These are phyloP conservation scores for Sinotaia quadrata DNA, from an alignment of 2,888 invertebrate genomes.

Conservation along the genomic window DNA sequence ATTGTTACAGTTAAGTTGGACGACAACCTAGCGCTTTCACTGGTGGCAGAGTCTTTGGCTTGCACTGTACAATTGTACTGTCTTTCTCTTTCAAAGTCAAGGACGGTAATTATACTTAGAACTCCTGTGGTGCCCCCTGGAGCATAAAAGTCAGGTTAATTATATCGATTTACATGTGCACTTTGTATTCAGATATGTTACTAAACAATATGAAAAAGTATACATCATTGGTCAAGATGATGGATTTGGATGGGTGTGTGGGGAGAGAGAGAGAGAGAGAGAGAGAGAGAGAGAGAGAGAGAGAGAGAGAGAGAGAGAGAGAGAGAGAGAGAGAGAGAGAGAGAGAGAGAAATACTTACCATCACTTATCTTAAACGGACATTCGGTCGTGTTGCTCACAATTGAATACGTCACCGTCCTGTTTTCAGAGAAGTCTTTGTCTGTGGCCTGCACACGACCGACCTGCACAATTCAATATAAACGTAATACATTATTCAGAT, in stretches of 20 bases:
- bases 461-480: not conserved
- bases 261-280: not conserved
- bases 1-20: not conserved
- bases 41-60: not conserved
- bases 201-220: no score
- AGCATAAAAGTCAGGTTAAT: no score
- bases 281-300: not conserved
- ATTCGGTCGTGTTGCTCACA: not conserved
- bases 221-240: no score
- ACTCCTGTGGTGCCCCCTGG: no score
- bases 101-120: no score
- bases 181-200: no score
- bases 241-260: not conserved
- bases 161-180: no score
- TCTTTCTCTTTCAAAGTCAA: not conserved
- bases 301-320: not conserved
- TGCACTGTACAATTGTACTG: not conserved
- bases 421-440: not conserved
- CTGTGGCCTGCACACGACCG: not conserved
- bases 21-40: not conserved
- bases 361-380: not conserved
- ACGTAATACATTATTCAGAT: no score
- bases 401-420: not conserved
- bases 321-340: not conserved
- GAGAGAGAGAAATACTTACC: not conserved